phyloP scores from a whole-genome alignment of 2,888 invertebrate genomes.

The Polymixis flavicincta region DNA sequence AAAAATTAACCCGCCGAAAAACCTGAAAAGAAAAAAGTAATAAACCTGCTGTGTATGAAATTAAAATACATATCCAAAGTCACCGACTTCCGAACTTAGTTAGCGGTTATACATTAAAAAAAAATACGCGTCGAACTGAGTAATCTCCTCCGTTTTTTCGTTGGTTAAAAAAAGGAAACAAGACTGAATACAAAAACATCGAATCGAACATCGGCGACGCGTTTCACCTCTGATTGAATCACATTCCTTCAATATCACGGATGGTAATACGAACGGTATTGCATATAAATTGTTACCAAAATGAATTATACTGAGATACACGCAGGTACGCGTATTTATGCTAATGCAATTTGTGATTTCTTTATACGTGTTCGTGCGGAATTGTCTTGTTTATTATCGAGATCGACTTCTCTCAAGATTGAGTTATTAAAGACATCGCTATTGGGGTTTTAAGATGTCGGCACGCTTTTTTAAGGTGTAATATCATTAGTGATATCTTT shows the following conservation, averaged over 20 bases:
- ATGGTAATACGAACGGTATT: constrained; percentile 23
- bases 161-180: constrained; percentile 29
- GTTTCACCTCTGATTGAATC: constrained; percentile 53
- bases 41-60: no score
- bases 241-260: constrained; percentile 38
- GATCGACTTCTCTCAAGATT: constrained; percentile 30
- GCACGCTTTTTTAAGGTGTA: constrained; percentile 14
- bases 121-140: no score
- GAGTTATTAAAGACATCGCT: constrained; percentile 25
- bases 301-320: constrained; percentile 52
- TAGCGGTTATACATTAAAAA: no score
- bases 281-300: constrained; percentile 59
- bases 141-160: no score
- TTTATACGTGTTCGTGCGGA: constrained; percentile 35
- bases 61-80: no score
- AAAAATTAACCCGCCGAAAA: no score
- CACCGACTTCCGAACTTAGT: no score
- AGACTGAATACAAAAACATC: constrained; percentile 31
- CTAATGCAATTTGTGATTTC: constrained; percentile 61
- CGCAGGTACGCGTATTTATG: constrained; percentile 42
- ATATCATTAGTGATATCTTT: not conserved
- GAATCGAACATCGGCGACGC: constrained; percentile 12
- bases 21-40: no score
- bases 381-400: constrained; percentile 42
- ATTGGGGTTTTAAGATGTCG: constrained; percentile 7